These are phyloP conservation scores for Zaprionus lachaisei DNA, from an alignment of 1,140 invertebrate species.

Conservation along the genomic window DNA sequence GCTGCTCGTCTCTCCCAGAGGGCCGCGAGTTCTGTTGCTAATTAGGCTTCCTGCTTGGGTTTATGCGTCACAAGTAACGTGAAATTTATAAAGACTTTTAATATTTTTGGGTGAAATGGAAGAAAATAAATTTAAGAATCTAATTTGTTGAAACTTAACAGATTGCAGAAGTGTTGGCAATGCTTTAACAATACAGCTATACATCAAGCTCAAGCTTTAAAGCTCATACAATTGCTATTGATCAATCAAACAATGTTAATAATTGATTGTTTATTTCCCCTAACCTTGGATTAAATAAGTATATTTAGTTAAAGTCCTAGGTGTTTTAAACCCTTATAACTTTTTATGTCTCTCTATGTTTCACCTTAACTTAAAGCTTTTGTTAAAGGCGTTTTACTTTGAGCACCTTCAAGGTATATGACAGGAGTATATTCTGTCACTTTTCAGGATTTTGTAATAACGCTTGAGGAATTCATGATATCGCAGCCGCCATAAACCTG, in stretches of 20 bases:
- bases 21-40: constrained; percentile 34
- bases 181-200: too few relatives aligned
- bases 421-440: background rate
- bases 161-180: too few relatives aligned
- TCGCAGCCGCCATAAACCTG: constrained; percentile 48
- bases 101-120: background rate
- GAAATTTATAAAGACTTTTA: background rate
- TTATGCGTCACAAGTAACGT: constrained; percentile 19
- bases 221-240: too few relatives aligned
- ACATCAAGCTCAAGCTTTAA: too few relatives aligned
- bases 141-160: too few relatives aligned
- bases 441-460: constrained; percentile 11
- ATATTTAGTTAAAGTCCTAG: too few relatives aligned
- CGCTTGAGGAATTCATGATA: constrained; percentile 47
- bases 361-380: background rate
- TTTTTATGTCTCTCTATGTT: too few relatives aligned
- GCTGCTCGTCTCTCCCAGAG: constrained; percentile 18
- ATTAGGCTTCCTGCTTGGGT: constrained; percentile 45
- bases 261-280: too few relatives aligned
- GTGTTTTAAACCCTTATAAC: too few relatives aligned
- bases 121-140: too few relatives aligned
- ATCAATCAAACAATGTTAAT: too few relatives aligned
- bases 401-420: background rate
- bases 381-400: background rate
- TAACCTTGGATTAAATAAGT: too few relatives aligned